Evolutionary conservation across 2,888 invertebrate genomes (phyloP).

Genomic region (Cheilosia variabilis): DNA sequence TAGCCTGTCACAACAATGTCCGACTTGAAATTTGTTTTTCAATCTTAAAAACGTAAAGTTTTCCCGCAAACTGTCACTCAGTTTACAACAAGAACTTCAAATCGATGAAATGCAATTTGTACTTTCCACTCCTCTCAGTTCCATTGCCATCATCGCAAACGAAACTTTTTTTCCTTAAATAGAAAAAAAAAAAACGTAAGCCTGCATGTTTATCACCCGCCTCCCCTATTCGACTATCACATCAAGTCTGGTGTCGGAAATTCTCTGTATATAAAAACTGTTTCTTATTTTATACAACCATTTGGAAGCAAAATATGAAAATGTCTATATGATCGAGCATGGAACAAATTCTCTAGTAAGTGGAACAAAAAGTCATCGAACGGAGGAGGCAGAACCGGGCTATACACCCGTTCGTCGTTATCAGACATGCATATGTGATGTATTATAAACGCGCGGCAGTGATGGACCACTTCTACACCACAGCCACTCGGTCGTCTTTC

Average conservation of each 20-base stretch:
- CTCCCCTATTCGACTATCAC: constrained; percentile 48
- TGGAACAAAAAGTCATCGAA: constrained; percentile 72
- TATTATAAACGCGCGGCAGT: not conserved
- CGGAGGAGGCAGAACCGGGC: constrained; percentile 34
- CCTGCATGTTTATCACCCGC: constrained; percentile 7
- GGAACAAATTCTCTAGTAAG: constrained; percentile 40
- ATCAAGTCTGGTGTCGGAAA: constrained; percentile 46
- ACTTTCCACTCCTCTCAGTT: constrained; percentile 17
- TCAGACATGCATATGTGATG: constrained; percentile 46
- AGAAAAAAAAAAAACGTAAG: not conserved
- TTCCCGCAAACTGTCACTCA: constrained; percentile 17
- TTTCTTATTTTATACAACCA: constrained; percentile 49
- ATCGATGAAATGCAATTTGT: constrained; percentile 50
- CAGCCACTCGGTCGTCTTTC: constrained; percentile 61
- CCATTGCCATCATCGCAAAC: constrained; percentile 21
- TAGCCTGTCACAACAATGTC: constrained; percentile 4
- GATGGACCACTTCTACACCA: constrained; percentile 61
- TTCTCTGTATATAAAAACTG: constrained; percentile 22
- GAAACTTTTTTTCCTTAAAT: constrained; percentile 30
- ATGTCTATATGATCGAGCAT: constrained; percentile 34
- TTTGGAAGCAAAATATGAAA: constrained; percentile 47
- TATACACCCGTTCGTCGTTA: constrained; percentile 39
- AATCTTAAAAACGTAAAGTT: constrained; percentile 16
- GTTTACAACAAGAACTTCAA: constrained; percentile 6
- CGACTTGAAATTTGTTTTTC: constrained; percentile 1